These are phyloP conservation scores for Eidolon helvum DNA, from an alignment of 2,113 vertebrate species.

Conservation along the genomic window DNA sequence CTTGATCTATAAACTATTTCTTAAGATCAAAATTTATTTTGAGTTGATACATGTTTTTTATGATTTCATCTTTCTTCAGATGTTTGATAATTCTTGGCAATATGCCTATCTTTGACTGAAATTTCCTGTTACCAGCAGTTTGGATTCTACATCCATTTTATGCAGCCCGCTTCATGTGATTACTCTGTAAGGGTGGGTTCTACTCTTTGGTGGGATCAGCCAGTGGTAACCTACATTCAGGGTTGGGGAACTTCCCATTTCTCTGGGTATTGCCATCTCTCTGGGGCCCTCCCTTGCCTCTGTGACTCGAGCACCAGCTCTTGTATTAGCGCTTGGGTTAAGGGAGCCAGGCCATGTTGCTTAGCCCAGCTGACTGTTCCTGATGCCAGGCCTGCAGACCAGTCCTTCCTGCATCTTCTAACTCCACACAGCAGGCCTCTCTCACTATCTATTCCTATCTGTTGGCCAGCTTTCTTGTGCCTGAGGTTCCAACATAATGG, in stretches of 20 bases:
- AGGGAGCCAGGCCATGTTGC: background rate
- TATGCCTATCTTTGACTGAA: background rate
- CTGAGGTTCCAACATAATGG: background rate
- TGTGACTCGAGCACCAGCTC: background rate
- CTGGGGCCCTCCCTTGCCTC: background rate
- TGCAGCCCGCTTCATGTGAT: background rate
- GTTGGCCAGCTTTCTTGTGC: background rate
- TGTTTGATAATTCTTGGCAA: background rate
- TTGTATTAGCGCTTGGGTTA: background rate
- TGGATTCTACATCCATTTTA: background rate
- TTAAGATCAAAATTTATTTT: slow-evolving; percentile 10
- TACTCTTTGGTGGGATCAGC: background rate
- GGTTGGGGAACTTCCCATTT: background rate
- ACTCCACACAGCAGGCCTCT: background rate
- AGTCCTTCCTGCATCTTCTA: background rate
- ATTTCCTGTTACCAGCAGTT: background rate
- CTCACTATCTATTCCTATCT: background rate
- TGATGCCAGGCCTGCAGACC: background rate
- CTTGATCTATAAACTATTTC: background rate
- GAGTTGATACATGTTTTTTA: background rate
- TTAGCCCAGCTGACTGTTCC: background rate
- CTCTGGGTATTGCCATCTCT: background rate
- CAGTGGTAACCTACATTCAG: background rate
- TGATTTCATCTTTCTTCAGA: background rate
- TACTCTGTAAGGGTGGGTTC: background rate